A percentile compares a stretch with the other conserved stretches of the same genome.
Conservation (phyloP, 2,888 invertebrate species). For the Drosophila stalkeri region DNA sequence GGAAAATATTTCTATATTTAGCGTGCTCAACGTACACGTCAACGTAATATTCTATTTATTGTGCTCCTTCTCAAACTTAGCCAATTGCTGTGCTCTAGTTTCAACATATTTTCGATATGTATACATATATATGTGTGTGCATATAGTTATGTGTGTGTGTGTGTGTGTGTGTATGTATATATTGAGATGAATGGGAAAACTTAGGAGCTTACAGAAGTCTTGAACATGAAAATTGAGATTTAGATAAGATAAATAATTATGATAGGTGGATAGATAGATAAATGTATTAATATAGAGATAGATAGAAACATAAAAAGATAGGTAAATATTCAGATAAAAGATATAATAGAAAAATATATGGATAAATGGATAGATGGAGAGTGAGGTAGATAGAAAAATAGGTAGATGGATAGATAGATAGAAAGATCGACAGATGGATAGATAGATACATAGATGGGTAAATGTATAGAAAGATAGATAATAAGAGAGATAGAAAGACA, state of each 20-base stretch:
- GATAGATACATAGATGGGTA: background rate
- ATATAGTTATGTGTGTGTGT: background rate
- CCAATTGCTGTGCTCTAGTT: slow-evolving; percentile 41
- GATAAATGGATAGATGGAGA: background rate
- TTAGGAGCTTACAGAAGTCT: background rate
- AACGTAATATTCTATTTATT: slow-evolving; percentile 19
- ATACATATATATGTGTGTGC: background rate
- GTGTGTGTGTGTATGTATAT: too few species aligned
- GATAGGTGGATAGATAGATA: background rate
- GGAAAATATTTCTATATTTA: slow-evolving; percentile 57
- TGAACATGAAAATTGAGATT: background rate
- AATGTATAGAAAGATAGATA: too few species aligned
- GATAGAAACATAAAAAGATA: too few species aligned
- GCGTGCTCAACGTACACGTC: slow-evolving; percentile 22
- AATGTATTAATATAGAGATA: too few species aligned
- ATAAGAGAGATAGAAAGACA: background rate
- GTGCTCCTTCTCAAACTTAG: slow-evolving; percentile 7
- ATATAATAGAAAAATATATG: background rate
- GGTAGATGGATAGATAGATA: background rate
- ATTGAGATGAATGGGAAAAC: background rate
- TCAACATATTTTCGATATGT: slow-evolving; percentile 12
- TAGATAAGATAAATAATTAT: background rate
- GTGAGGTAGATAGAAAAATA: background rate
- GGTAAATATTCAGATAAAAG: background rate
- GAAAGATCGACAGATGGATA: background rate